Conservation (phyloP, 2,888 invertebrate genomes). For the Patella depressa region DNA sequence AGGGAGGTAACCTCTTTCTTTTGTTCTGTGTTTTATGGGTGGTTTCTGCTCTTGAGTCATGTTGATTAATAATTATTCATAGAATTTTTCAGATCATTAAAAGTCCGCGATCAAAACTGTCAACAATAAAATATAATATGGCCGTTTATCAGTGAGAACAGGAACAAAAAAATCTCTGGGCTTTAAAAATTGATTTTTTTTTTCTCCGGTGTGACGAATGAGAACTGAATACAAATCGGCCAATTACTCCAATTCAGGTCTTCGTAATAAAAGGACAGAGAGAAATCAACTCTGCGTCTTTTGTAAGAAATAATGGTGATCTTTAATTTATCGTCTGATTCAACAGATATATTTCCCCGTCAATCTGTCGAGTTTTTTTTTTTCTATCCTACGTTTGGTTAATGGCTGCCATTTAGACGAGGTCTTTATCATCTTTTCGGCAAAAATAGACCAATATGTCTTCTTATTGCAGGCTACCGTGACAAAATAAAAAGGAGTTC, state of each 20-base stretch:
- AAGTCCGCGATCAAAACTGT: not conserved
- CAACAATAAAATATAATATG: slow-evolving; percentile 10
- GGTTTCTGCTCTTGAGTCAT: slow-evolving; percentile 4
- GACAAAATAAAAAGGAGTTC: too few species aligned
- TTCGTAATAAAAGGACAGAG: not conserved
- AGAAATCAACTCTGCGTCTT: not conserved
- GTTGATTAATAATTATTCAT: slow-evolving; percentile 10
- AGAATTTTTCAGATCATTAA: slow-evolving; percentile 10
- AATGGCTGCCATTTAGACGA: too few species aligned
- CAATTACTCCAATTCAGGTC: slow-evolving; percentile 9
- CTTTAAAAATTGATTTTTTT: slow-evolving; percentile 12
- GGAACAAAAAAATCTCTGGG: not conserved
- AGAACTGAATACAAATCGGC: slow-evolving; percentile 2
- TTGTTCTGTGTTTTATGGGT: slow-evolving; percentile 1
- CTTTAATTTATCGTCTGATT: slow-evolving; percentile 6
- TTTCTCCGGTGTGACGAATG: not conserved
- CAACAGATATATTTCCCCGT: slow-evolving; percentile 1
- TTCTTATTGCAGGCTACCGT: too few species aligned
- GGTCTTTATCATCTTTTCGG: too few species aligned
- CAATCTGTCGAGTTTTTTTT: not conserved
- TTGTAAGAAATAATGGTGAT: slow-evolving; percentile 4
- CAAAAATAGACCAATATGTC: too few species aligned
- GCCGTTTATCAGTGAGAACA: not conserved
- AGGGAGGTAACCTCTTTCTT: slow-evolving; percentile 5
- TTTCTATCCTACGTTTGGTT: too few species aligned